phyloP scores from a whole-genome alignment of 2,113 vertebrate species.

The Glaucomys volans region DNA sequence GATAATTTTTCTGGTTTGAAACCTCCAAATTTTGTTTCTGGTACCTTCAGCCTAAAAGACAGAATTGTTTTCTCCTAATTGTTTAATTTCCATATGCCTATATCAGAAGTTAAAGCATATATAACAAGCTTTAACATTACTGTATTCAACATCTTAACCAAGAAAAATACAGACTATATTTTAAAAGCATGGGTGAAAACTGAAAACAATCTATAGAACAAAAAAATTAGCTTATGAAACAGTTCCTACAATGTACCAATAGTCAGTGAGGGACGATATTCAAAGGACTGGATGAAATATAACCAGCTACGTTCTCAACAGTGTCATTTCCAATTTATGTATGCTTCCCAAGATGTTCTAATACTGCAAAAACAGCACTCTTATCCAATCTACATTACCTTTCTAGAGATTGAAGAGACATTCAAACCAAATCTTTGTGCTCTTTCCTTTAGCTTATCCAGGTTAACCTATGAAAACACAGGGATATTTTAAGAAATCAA shows the following conservation, averaged over 20 bases:
- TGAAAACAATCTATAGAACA: not conserved
- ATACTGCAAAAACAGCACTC: conserved; percentile 51
- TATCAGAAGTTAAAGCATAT: conserved; percentile 46
- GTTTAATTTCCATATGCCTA: conserved; percentile 54
- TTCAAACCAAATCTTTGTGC: conserved; percentile 95
- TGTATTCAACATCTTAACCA: conserved; percentile 27
- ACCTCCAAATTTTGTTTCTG: conserved; percentile 27
- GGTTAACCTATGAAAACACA: conserved; percentile 87
- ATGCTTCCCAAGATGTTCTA: not conserved
- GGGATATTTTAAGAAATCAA: conserved; percentile 27
- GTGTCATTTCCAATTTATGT: not conserved
- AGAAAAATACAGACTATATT: conserved; percentile 17
- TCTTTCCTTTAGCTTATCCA: conserved; percentile 95
- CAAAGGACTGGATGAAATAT: not conserved
- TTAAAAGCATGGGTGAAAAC: not conserved
- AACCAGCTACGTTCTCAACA: not conserved
- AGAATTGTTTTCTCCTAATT: not conserved
- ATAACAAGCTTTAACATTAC: not conserved
- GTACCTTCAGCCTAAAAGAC: conserved; percentile 42
- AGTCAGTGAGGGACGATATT: not conserved
- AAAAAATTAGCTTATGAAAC: conserved; percentile 26
- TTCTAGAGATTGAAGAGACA: conserved; percentile 94
- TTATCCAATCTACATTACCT: conserved; percentile 87
- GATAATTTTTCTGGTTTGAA: conserved; percentile 4
- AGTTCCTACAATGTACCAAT: not conserved